phyloP scores from a whole-genome alignment of 2,888 invertebrate species.

The Lypha dubia region DNA sequence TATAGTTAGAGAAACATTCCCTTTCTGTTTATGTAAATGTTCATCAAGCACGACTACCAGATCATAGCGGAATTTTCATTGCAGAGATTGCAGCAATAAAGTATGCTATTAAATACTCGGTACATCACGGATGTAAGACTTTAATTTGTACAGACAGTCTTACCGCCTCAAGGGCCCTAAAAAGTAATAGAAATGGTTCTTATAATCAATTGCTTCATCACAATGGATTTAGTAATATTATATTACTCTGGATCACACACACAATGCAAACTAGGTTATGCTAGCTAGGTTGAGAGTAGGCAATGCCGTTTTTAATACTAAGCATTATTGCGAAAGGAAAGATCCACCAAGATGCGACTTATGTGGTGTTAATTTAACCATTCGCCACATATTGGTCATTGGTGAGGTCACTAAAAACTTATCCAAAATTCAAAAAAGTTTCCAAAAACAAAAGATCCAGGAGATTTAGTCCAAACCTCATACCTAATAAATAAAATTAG shows the following conservation, averaged over 20 bases:
- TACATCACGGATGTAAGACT: background rate
- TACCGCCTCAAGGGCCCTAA: background rate
- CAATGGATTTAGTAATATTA: background rate
- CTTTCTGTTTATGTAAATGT: background rate
- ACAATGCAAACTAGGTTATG: constrained; percentile 1
- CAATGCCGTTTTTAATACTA: constrained; percentile 3
- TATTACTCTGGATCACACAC: constrained; percentile 2
- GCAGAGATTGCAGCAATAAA: constrained; percentile 1
- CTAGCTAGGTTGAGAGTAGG: constrained; percentile 29
- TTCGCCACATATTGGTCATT: constrained; percentile 12
- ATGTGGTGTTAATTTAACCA: background rate
- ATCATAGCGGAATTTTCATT: background rate
- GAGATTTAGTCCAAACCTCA: no score
- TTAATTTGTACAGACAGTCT: constrained; percentile 25
- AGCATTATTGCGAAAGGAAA: constrained; percentile 1
- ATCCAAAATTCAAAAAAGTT: no score
- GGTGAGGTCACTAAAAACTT: no score
- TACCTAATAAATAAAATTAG: no score
- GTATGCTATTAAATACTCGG: background rate
- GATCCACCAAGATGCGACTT: constrained; percentile 6
- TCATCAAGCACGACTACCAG: background rate
- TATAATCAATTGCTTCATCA: background rate
- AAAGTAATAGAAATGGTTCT: background rate
- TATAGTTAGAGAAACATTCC: background rate
- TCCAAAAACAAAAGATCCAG: no score